phyloP scores from a whole-genome alignment of 2,797 vertebrate genomes.

The Sebastes oblongus region DNA sequence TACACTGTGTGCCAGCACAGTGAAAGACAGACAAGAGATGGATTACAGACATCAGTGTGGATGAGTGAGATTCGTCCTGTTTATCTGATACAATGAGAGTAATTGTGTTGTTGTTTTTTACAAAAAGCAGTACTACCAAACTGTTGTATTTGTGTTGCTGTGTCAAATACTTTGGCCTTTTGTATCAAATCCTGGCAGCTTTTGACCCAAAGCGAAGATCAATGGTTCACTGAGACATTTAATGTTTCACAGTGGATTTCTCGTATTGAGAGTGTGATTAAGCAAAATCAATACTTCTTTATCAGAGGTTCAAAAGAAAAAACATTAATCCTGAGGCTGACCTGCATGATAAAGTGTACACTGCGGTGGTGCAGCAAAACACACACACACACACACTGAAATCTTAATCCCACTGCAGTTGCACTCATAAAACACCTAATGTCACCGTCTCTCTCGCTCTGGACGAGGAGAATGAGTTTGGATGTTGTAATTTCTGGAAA shows the following conservation, averaged over 20 bases:
- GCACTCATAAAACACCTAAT: conserved; percentile 61
- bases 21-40: too few species aligned
- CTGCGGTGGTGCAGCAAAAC: conserved; percentile 6
- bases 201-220: conserved; percentile 44
- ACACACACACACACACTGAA: conserved; percentile 7
- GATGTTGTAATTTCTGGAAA: conserved; percentile 61
- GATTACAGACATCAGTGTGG: neutral
- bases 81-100: neutral
- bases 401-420: conserved; percentile 52
- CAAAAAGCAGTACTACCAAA: neutral
- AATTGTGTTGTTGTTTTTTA: neutral
- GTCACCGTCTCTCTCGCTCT: conserved; percentile 45
- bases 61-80: neutral
- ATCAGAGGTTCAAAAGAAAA: conserved; percentile 68
- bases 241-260: conserved; percentile 51
- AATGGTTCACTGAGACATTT: conserved; percentile 54
- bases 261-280: conserved; percentile 63
- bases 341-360: conserved; percentile 23
- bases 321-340: conserved; percentile 21
- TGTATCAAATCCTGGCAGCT: neutral
- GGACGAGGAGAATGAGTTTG: conserved; percentile 57
- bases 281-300: conserved; percentile 65
- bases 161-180: neutral
- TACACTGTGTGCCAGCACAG: neutral
- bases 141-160: neutral